Conservation (phyloP, 35 echinoderm and acorn worm species). For the Lytechinus variegatus region DNA sequence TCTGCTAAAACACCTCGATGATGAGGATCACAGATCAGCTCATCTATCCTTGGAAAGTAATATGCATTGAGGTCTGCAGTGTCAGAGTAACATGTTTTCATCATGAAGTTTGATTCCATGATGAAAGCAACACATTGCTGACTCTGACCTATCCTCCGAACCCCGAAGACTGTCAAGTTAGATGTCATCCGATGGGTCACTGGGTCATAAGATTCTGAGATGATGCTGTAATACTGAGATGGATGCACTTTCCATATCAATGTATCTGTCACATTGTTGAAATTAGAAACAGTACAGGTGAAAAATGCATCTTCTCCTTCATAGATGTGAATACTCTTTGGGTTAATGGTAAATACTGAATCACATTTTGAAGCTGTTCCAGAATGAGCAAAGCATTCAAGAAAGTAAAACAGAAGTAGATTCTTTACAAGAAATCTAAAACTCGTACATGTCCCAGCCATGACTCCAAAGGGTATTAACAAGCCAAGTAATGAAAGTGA, state of each 20-base stretch:
- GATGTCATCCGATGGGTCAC: not conserved
- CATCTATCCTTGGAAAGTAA: not conserved
- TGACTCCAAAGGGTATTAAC: not conserved
- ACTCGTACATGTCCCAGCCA: not conserved
- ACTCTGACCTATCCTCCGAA: not conserved
- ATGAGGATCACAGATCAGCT: not conserved
- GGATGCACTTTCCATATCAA: not conserved
- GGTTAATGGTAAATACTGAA: not conserved
- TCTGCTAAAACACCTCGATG: not conserved
- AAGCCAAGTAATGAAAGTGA: not conserved
- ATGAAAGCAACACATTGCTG: slow-evolving; percentile 10
- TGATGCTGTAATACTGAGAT: not conserved
- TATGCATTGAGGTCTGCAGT: not conserved
- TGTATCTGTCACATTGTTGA: not conserved
- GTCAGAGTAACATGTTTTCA: not conserved
- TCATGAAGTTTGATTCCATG: not conserved
- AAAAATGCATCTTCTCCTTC: not conserved
- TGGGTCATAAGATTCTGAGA: not conserved
- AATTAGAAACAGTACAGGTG: slow-evolving; percentile 1
- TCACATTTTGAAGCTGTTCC: not conserved
- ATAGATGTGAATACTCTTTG: not conserved
- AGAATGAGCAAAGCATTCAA: not conserved
- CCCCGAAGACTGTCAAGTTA: not conserved
- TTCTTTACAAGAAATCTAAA: not conserved
- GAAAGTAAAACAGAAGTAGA: not conserved